Evolutionary conservation across 2,113 vertebrate species (phyloP).

Genomic region (Asarcornis scutulata): DNA sequence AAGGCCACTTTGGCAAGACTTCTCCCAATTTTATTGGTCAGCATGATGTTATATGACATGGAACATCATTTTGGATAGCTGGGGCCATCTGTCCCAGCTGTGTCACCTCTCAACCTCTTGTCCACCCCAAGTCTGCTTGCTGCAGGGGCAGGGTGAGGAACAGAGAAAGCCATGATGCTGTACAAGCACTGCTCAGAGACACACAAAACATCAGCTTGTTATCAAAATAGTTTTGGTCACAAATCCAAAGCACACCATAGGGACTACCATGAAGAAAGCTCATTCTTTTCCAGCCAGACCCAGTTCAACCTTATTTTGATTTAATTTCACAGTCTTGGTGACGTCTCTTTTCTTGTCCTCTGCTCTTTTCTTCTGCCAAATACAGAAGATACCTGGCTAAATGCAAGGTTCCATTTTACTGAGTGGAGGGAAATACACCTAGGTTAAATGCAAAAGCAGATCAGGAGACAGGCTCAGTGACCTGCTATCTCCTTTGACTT

Average conservation of each 20-base stretch:
- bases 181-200: neutral
- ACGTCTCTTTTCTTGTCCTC: neutral
- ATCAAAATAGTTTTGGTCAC: neutral
- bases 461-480: neutral
- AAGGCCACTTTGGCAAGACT: neutral
- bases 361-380: neutral
- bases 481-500: neutral
- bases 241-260: neutral
- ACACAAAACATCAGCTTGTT: neutral
- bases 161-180: neutral
- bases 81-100: neutral
- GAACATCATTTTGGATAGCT: neutral
- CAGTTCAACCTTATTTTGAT: neutral
- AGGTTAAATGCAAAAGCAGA: neutral
- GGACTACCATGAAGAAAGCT: neutral
- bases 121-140: accelerated
- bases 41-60: neutral
- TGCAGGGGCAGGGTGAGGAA: neutral
- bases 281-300: neutral
- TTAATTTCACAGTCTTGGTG: neutral
- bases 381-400: neutral
- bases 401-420: neutral
- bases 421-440: neutral
- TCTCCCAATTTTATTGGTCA: neutral
- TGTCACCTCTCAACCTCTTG: neutral